Percentiles rank a stretch among this genome's conserved stretches.
phyloP scores from a whole-genome alignment of 2,113 vertebrate genomes.

The Podarcis cretensis region DNA sequence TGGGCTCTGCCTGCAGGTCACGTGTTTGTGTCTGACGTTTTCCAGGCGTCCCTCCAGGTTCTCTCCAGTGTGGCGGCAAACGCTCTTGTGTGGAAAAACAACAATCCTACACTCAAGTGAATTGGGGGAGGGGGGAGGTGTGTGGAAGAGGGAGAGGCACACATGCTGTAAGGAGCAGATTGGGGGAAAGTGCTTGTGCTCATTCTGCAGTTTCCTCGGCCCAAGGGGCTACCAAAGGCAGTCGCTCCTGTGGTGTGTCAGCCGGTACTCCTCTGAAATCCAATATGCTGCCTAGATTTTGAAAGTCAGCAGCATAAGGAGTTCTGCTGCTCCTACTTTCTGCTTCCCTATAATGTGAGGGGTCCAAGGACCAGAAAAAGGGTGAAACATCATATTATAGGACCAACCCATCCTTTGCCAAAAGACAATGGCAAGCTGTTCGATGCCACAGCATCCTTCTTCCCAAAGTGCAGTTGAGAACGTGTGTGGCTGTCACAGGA shows the following conservation, averaged over 20 bases:
- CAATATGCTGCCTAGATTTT: slow-evolving; percentile 37
- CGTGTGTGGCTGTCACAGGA: not conserved
- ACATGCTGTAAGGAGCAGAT: not conserved
- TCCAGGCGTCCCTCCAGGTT: slow-evolving; percentile 48
- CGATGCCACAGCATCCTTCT: not conserved
- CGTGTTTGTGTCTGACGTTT: slow-evolving; percentile 40
- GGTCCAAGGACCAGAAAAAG: too few relatives aligned
- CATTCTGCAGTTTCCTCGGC: slow-evolving; percentile 33
- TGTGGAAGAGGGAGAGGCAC: not conserved
- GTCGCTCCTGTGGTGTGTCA: slow-evolving; percentile 13
- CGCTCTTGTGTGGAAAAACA: slow-evolving; percentile 2
- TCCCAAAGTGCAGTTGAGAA: not conserved
- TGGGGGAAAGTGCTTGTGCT: slow-evolving; percentile 39
- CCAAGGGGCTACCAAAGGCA: slow-evolving; percentile 13
- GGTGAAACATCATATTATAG: not conserved
- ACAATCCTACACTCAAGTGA: too few relatives aligned
- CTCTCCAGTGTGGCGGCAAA: not conserved
- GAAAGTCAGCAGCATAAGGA: slow-evolving; percentile 31
- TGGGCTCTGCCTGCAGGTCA: slow-evolving; percentile 37
- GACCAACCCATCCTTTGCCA: not conserved
- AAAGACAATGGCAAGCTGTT: too few relatives aligned
- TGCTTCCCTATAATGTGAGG: not conserved
- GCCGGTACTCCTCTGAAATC: slow-evolving; percentile 34
- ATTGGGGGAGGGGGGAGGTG: slow-evolving; percentile 21
- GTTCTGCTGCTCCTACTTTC: slow-evolving; percentile 13